Evolutionary conservation across 2,888 invertebrate genomes (phyloP).

Genomic region (Fissipunctia ypsillon): DNA sequence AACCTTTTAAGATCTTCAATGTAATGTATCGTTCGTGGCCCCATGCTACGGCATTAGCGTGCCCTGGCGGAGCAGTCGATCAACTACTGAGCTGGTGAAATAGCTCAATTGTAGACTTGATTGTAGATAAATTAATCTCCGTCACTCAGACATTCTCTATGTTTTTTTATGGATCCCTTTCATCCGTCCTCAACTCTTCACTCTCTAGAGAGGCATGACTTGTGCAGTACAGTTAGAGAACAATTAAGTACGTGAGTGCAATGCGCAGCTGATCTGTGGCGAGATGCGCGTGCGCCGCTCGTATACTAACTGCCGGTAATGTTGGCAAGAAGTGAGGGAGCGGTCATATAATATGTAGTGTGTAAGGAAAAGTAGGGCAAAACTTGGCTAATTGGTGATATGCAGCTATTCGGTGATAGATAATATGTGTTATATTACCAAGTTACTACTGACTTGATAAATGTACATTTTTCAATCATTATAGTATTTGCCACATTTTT

Average conservation of each 20-base stretch:
- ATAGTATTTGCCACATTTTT: no score
- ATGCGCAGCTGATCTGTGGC: slow-evolving; percentile 61
- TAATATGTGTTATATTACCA: no score
- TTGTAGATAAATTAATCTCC: no score
- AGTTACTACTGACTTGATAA: no score
- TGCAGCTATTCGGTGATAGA: no score
- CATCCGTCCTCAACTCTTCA: slow-evolving; percentile 13
- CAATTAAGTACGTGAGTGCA: slow-evolving; percentile 84
- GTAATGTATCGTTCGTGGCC: no score
- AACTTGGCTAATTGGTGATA: no score
- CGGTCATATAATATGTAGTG: not conserved
- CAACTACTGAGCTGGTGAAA: not conserved
- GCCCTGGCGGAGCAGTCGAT: not conserved
- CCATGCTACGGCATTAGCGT: no score
- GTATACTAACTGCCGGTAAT: slow-evolving; percentile 69
- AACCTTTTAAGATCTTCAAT: not conserved
- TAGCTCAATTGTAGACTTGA: not conserved
- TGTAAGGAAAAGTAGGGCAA: no score
- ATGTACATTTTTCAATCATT: no score
- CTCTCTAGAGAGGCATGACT: slow-evolving; percentile 22
- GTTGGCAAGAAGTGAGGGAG: slow-evolving; percentile 25
- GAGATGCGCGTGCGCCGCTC: slow-evolving; percentile 59
- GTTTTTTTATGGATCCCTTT: not conserved
- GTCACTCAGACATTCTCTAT: not conserved
- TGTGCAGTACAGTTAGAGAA: slow-evolving; percentile 64